Conservation (phyloP, 2,888 invertebrate genomes). For the Neoitamus cyanurus region DNA sequence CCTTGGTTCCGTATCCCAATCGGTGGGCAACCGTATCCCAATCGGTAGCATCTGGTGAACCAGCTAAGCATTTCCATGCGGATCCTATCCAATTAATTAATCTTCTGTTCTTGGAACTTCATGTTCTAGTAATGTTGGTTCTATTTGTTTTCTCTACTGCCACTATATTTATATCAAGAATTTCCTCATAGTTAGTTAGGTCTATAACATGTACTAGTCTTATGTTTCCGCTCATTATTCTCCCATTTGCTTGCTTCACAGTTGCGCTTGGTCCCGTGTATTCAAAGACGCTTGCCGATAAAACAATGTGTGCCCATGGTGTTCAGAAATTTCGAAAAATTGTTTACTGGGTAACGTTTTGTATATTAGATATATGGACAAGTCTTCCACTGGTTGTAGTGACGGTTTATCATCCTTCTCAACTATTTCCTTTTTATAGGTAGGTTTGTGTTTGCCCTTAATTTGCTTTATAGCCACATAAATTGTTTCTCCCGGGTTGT, state of each 20-base stretch:
- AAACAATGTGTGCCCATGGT: not conserved
- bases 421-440: no score
- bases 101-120: not conserved
- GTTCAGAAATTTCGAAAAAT: not conserved
- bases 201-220: constrained; percentile 20
- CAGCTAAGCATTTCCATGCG: constrained; percentile 38
- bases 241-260: constrained; percentile 23
- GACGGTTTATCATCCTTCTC: constrained; percentile 18
- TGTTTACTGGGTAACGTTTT: constrained; percentile 8
- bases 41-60: constrained; percentile 26
- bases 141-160: not conserved
- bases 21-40: not conserved
- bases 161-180: not conserved
- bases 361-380: constrained; percentile 32
- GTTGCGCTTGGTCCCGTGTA: not conserved
- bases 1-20: not conserved
- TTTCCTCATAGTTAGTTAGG: constrained; percentile 10
- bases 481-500: no score
- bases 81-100: constrained; percentile 44
- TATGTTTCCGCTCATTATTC: constrained; percentile 12
- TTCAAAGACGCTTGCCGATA: not conserved
- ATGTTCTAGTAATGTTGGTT: not conserved
- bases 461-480: no score
- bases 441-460: no score
- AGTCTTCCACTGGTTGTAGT: constrained; percentile 13